Base-by-base conservation (phyloP, 2,797 vertebrate genomes). In the Tapirus indicus region DNA sequence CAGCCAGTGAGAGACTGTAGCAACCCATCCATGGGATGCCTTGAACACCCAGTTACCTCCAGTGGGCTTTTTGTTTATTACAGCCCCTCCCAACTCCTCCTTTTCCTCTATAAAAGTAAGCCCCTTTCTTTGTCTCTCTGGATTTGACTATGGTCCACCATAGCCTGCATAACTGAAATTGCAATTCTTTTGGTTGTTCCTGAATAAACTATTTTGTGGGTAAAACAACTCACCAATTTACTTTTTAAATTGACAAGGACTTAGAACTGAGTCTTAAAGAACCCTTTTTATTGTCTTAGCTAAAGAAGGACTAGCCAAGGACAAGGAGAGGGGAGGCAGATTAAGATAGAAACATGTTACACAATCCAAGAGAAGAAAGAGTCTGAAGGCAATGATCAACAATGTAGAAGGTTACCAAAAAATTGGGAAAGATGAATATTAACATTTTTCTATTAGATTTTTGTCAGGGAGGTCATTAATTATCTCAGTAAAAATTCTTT, bases 221-320 rank as follows among this genome's bases (percentile, higher is more conserved):
- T 52, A 52, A 52, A 52, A 52, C 49, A 52, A 52, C 49, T 52
- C 14, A 13, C 13, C 49, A 52, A 52, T 52, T 52, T 52, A 52
- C 49, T 52, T 52, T 52, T 14, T 52, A 52, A 52, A 52, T 52
- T 52, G 49, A 52, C 49, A 52, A 52, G 49, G 88, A 80, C 1
- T 56, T 62, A 86, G 44, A 86, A 91, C n/a, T 35, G 44, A 78
- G n/a, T 54, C 58, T 91, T 66, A 92, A 68, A 91, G 41, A 60
- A 58, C 1, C 2, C 25, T 29, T 12, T 80, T 83, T 32, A 82
- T 71, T 35, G 13, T 56, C 25, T 41, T 32, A 1, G n/a, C 17
- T 84, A 7, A 74, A 91, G 68, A 97, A 78, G 18, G 14, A 68
- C 23, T 75, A 21, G 7, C 13, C 21, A 71, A 78, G 44, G 74